Conservation (phyloP, 2,113 vertebrate species). For the Perca schrenkii region DNA sequence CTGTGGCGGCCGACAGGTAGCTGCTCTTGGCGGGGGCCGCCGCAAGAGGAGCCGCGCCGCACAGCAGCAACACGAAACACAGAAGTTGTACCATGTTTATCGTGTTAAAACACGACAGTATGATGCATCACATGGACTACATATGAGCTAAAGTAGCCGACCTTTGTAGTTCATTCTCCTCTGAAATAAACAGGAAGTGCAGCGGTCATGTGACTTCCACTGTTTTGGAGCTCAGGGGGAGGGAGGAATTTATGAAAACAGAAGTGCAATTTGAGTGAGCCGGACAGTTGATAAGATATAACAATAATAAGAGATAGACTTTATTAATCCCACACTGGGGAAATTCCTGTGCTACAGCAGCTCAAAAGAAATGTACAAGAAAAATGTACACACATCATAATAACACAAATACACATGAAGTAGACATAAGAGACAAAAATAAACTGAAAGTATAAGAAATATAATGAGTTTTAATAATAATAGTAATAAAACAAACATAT, state of each 20-base stretch:
- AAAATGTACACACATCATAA: no score
- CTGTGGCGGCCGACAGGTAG: constrained; percentile 54
- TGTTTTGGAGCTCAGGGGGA: neutral
- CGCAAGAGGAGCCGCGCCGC: neutral
- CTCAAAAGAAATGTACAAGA: no score
- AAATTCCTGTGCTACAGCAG: no score
- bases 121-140: accelerated
- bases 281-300: no score
- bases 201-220: constrained; percentile 32
- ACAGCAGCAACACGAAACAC: constrained; percentile 15
- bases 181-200: constrained; percentile 54
- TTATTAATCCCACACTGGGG: no score
- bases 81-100: accelerated
- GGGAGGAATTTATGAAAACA: neutral
- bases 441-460: no score
- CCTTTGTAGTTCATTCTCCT: accelerated
- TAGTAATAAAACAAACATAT: no score
- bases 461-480: no score
- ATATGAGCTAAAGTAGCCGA: neutral
- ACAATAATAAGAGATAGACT: no score
- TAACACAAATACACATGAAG: no score
- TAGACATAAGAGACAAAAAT: no score
- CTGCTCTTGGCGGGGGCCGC: constrained; percentile 57
- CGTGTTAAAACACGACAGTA: neutral
- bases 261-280: neutral